Conservation (phyloP, 2,888 invertebrate species). For the Scrobipalpa costella region DNA sequence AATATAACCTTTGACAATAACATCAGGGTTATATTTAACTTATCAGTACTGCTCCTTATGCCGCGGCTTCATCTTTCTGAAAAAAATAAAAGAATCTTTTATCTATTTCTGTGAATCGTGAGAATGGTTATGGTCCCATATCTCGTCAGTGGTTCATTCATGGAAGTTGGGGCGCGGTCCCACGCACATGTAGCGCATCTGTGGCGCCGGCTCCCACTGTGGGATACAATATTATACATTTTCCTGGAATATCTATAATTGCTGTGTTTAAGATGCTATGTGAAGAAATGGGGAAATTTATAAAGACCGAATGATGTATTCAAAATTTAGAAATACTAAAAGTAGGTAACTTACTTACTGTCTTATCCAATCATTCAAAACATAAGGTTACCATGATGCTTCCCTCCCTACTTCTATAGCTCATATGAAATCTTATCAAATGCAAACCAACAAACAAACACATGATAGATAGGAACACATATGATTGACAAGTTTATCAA, state of each 20-base stretch:
- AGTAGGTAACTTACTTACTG: too few species aligned
- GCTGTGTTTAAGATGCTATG: too few species aligned
- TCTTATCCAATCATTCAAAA: too few species aligned
- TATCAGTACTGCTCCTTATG: slow-evolving; percentile 18
- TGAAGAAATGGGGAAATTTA: too few species aligned
- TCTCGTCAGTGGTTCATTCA: slow-evolving; percentile 64
- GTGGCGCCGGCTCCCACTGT: slow-evolving; percentile 41
- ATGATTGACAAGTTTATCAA: too few species aligned
- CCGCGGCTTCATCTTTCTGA: slow-evolving; percentile 1
- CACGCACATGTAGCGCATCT: slow-evolving; percentile 72
- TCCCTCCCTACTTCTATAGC: too few species aligned
- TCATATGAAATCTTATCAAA: too few species aligned
- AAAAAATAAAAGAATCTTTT: slow-evolving; percentile 40
- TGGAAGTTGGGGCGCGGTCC: slow-evolving; percentile 54
- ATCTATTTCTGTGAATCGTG: slow-evolving; percentile 64
- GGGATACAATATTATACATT: slow-evolving; percentile 13
- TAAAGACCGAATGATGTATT: too few species aligned
- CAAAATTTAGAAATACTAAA: too few species aligned
- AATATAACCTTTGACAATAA: slow-evolving; percentile 36
- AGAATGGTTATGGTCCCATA: slow-evolving; percentile 67
- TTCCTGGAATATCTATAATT: slow-evolving; percentile 18
- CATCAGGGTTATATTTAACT: not conserved
- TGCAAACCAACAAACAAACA: not conserved
- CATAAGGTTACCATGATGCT: too few species aligned
- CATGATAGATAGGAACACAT: not conserved